phyloP scores from a whole-genome alignment of 2,797 vertebrate species.

The Hipposideros larvatus region DNA sequence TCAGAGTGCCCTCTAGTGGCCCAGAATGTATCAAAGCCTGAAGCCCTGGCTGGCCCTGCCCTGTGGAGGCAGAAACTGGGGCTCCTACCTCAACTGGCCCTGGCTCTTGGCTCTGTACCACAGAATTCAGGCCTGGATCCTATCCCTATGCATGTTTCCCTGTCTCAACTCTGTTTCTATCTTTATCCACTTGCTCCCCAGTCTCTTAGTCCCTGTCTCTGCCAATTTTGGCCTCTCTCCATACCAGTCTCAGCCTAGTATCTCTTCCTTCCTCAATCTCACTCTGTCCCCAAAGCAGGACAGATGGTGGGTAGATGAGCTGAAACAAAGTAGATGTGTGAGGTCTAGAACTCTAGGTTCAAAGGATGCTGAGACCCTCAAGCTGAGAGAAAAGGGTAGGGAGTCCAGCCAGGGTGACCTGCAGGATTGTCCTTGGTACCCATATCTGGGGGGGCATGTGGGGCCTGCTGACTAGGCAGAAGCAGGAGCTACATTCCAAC shows the following conservation, averaged over 20 bases:
- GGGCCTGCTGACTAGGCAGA: background rate
- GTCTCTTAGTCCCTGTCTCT: constrained; percentile 9
- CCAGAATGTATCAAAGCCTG: background rate
- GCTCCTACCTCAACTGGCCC: background rate
- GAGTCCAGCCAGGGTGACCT: background rate
- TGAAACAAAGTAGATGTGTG: background rate
- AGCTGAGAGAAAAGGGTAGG: background rate
- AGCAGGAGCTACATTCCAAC: background rate
- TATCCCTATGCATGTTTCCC: background rate
- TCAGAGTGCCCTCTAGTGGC: constrained; percentile 69
- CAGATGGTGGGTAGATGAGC: background rate
- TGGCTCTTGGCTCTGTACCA: background rate
- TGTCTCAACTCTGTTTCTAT: background rate
- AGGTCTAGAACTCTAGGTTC: background rate
- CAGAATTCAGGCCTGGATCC: background rate
- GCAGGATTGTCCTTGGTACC: background rate
- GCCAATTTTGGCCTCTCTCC: background rate
- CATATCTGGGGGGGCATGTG: background rate
- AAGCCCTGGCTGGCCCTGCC: background rate
- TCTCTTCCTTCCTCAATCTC: background rate
- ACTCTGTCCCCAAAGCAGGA: background rate
- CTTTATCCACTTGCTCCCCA: background rate
- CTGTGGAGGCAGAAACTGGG: background rate
- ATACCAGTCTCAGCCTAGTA: background rate
- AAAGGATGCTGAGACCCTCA: background rate